Percentiles rank a stretch among this genome's conserved stretches.
phyloP scores from a whole-genome alignment of 2,888 invertebrate species.

The Polyploca ridens region DNA sequence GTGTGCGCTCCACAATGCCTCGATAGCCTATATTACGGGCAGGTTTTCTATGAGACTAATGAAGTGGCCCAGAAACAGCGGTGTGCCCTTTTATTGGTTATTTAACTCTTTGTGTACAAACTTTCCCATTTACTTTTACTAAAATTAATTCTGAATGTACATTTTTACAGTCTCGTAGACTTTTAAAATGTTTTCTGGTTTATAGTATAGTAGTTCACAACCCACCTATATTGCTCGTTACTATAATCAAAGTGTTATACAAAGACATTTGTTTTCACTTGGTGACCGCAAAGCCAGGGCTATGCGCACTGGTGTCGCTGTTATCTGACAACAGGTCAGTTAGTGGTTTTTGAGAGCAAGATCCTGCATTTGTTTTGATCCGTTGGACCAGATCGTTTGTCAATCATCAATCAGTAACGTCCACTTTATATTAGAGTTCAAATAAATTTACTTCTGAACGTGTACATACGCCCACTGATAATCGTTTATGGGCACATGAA shows the following conservation, averaged over 20 bases:
- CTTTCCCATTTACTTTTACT: neutral
- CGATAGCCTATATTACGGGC: constrained; percentile 7
- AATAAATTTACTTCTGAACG: neutral
- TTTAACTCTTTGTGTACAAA: neutral
- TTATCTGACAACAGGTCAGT: constrained; percentile 3
- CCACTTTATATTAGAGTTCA: neutral
- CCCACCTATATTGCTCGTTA: neutral
- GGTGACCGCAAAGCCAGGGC: neutral
- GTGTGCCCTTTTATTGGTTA: neutral
- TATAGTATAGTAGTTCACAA: too few species aligned
- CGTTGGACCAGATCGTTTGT: neutral
- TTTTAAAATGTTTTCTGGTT: too few species aligned
- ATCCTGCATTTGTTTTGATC: neutral
- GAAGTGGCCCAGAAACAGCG: neutral
- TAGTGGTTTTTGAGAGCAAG: neutral
- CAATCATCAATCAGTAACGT: neutral
- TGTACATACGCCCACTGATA: too few species aligned
- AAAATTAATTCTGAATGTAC: neutral
- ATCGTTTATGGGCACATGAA: too few species aligned
- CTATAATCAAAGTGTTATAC: neutral
- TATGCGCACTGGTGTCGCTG: neutral
- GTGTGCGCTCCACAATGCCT: constrained; percentile 23
- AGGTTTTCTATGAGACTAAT: constrained; percentile 6
- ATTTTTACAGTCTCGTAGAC: too few species aligned
- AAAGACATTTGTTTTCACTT: neutral